phyloP scores from a whole-genome alignment of 1,140 invertebrate genomes.

The Meloidogyne hapla region DNA sequence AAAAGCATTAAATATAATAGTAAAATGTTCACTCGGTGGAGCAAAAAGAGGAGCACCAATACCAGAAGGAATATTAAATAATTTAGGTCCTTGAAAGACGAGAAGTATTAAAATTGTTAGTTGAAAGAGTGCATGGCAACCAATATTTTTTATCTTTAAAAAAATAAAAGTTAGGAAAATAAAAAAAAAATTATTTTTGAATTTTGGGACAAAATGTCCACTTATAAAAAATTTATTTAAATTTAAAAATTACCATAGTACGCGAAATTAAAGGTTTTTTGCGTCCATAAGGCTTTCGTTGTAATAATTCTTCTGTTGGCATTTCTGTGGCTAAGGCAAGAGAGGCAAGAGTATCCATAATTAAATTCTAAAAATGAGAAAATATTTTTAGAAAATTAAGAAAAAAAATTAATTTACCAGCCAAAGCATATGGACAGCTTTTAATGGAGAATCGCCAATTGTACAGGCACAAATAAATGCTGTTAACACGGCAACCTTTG shows the following conservation, averaged over 20 bases:
- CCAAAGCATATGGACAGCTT: slow-evolving; percentile 98
- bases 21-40: slow-evolving; percentile 91
- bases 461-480: slow-evolving; percentile 81
- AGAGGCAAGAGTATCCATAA: slow-evolving; percentile 99
- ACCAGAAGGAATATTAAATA: slow-evolving; percentile 88
- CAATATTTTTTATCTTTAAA: slow-evolving; percentile 87
- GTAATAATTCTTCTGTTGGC: slow-evolving; percentile 88
- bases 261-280: slow-evolving; percentile 96
- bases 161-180: background rate
- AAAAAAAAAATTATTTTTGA: too few relatives aligned
- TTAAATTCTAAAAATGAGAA: slow-evolving; percentile 74
- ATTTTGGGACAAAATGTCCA: background rate
- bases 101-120: slow-evolving; percentile 88
- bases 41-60: slow-evolving; percentile 73
- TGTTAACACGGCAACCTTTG: slow-evolving; percentile 95
- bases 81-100: slow-evolving; percentile 81
- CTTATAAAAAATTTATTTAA: too few relatives aligned
- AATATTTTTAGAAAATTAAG: background rate
- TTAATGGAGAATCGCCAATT: slow-evolving; percentile 36
- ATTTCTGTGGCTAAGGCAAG: slow-evolving; percentile 95
- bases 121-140: slow-evolving; percentile 95
- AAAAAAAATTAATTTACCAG: slow-evolving; percentile 68
- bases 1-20: slow-evolving; percentile 98
- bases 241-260: slow-evolving; percentile 75
- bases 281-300: slow-evolving; percentile 93